A percentile compares a stretch with the other conserved stretches of the same genome.
Conservation (phyloP, 37 sponge, comb jelly and placozoan species). For the Amphimedon queenslandica region DNA sequence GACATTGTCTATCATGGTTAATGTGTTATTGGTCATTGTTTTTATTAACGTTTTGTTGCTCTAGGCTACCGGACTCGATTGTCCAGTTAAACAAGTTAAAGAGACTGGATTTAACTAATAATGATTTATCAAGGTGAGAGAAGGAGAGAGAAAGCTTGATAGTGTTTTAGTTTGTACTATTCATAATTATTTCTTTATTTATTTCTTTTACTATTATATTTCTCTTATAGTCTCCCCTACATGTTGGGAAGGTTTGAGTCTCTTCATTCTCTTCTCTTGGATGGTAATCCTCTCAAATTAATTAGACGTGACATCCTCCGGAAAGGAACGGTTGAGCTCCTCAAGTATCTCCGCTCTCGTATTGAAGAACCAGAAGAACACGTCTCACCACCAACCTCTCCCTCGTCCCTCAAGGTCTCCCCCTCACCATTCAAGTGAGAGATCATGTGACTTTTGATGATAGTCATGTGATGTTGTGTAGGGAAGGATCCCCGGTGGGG, state of each 20-base stretch:
- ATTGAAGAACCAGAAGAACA: constrained; percentile 42
- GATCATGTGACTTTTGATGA: no score
- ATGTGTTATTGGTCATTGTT: no score
- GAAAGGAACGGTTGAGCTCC: constrained; percentile 71
- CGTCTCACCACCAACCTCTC: no score
- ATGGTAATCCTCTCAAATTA: constrained; percentile 71
- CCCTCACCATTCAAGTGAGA: no score
- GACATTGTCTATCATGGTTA: no score
- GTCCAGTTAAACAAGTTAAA: constrained; percentile 35
- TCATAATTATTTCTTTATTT: not conserved
- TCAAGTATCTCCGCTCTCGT: constrained; percentile 67
- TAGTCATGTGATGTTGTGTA: no score
- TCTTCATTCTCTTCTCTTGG: constrained; percentile 59
- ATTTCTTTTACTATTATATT: no score
- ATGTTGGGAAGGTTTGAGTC: constrained; percentile 61
- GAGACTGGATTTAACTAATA: constrained; percentile 75
- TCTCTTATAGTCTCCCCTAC: constrained; percentile 51
- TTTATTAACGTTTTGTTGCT: not conserved
- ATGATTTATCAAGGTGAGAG: constrained; percentile 61
- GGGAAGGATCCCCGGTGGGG: no score
- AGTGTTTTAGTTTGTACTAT: not conserved
- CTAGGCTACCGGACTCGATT: constrained; percentile 63
- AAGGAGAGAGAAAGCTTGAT: not conserved
- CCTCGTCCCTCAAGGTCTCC: no score
- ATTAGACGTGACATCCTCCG: constrained; percentile 70